Conservation (phyloP, 2,797 vertebrate species). For the Anguilla anguilla region DNA sequence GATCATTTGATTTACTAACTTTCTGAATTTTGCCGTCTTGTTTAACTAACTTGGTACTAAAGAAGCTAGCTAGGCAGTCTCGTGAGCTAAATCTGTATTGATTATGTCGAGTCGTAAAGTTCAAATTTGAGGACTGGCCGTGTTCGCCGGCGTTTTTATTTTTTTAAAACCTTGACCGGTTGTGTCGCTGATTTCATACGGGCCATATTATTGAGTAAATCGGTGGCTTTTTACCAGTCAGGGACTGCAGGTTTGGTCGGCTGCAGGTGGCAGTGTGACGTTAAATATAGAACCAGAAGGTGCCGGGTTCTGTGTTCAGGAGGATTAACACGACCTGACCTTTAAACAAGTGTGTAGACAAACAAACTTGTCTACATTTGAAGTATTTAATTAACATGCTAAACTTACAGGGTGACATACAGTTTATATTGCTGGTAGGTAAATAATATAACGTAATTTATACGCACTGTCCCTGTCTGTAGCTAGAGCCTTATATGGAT, state of each 20-base stretch:
- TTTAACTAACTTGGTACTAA: background rate
- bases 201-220: background rate
- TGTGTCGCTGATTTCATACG: background rate
- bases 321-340: no score
- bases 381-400: background rate
- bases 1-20: background rate
- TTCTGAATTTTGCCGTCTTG: background rate
- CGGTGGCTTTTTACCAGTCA: background rate
- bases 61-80: background rate
- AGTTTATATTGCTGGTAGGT: background rate
- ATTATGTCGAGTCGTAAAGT: background rate
- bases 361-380: no score
- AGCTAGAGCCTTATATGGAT: conserved; percentile 83
- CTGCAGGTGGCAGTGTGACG: background rate
- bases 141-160: background rate
- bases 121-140: background rate
- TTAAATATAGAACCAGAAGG: background rate
- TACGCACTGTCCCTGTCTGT: conserved; percentile 15
- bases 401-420: background rate
- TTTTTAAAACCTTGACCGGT: background rate
- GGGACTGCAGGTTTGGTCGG: background rate
- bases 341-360: no score
- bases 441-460: background rate
- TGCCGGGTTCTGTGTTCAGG: background rate
- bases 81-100: background rate